Base-by-base conservation (phyloP, 2,888 invertebrate species). In the Hypomecis atomaria region DNA sequence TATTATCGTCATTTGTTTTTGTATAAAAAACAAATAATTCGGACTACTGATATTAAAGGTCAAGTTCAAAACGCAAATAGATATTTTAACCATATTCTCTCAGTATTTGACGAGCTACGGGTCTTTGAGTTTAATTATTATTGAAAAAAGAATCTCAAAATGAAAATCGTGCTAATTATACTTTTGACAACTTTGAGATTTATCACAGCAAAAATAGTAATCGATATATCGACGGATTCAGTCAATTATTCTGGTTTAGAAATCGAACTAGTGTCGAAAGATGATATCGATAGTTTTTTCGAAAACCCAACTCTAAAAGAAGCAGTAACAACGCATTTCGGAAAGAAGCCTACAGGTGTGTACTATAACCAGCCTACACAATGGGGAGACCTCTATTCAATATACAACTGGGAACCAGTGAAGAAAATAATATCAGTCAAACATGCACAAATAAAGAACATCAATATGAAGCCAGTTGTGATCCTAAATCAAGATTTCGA, bases 351-450 rank as follows among this genome's bases (percentile, higher is more conserved):
- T 0, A 82, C 66, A 2, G 73, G 76, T 5, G 77, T 83, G 0
- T 90, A 78, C 55, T 63, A 88, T 6, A 81, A 78, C 73, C 86
- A 87, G 55, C 90, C 90, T 0, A 90, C 90, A 0, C 90, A 89
- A 0, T 90, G 90, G 90, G 86, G 84, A 0, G 89, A 90, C 72
- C 73, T 90, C 4, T 90, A 87, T 65, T 78, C 82, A 54, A 80
- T 61, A 47, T 85, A 86, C 57, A 74, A 80, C 33, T 90, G 89
- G 89, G 85, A 89, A 62, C 80, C 83, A 71, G 80, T 90, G 0
- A 75, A 78, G 0, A 80, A 78, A 66, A 74, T 86, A 0, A 33
- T 88, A 11, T 67, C 77, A 3, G 68, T 85, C 43, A 82, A 84
- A 76, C 84, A 83, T 0, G 84, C 79, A 1, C 78, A 68, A 70